phyloP scores from a whole-genome alignment of 1,140 invertebrate genomes.

The Anoplolepis gracilipes region DNA sequence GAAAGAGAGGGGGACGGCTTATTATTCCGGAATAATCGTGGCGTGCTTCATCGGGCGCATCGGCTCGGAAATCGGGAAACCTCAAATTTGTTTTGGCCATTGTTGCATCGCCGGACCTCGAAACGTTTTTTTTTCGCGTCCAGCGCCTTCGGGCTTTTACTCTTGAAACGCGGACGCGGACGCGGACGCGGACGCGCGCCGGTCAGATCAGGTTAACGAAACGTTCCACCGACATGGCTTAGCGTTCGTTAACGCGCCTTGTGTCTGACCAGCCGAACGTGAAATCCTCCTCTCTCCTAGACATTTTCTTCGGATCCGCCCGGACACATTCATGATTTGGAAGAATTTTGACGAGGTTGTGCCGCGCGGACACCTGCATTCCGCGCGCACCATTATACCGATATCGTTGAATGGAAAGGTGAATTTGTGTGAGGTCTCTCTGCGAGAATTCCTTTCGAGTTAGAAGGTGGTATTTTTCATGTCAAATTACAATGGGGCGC shows the following conservation, averaged over 20 bases:
- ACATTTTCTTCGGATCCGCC: neutral
- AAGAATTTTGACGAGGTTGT: neutral
- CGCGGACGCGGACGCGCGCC: conserved; percentile 25
- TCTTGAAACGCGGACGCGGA: conserved; percentile 25
- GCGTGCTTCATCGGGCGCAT: conserved; percentile 64
- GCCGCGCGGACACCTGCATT: neutral
- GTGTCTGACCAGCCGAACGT: conserved; percentile 32
- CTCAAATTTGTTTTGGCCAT: conserved; percentile 51
- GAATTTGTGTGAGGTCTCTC: neutral
- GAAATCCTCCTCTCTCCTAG: conserved; percentile 33
- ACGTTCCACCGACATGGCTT: neutral
- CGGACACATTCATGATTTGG: neutral
- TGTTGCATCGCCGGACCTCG: neutral
- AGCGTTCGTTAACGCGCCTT: conserved; percentile 48
- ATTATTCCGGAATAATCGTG: conserved; percentile 70
- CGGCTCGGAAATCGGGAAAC: conserved; percentile 45
- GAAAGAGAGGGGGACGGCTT: conserved; percentile 19
- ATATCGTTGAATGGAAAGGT: conserved; percentile 2
- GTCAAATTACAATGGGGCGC: neutral
- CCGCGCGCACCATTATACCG: neutral
- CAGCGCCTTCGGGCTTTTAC: neutral
- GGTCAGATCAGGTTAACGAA: conserved; percentile 21
- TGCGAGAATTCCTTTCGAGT: neutral
- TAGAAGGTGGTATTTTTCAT: conserved; percentile 26
- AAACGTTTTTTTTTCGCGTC: conserved; percentile 41